These are phyloP conservation scores for Branchellion lobata DNA, from an alignment of 2,888 invertebrate species.

Conservation along the genomic window DNA sequence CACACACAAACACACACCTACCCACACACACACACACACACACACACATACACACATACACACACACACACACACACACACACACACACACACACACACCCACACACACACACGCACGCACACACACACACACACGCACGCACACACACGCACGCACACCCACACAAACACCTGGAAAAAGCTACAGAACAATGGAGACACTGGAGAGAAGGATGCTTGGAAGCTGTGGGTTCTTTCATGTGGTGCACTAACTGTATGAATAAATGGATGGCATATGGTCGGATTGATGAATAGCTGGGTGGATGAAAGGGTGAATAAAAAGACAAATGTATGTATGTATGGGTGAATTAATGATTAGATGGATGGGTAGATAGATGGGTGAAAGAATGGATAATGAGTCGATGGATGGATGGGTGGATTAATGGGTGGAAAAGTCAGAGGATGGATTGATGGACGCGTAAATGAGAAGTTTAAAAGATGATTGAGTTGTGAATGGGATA, in stretches of 20 bases:
- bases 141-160: conserved; percentile 18
- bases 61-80: conserved; percentile 13
- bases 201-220: not conserved
- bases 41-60: no score
- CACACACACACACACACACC: conserved; percentile 1
- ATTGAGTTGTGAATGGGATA: not conserved
- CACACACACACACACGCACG: conserved; percentile 2
- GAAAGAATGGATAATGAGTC: not conserved
- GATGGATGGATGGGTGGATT: not conserved
- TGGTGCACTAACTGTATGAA: not conserved
- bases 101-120: not conserved
- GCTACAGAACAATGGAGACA: conserved; percentile 2
- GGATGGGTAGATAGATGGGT: not conserved
- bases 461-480: not conserved
- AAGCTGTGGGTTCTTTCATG: not conserved
- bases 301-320: not conserved
- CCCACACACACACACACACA: no score
- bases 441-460: not conserved
- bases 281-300: not conserved
- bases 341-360: not conserved
- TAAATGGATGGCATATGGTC: not conserved
- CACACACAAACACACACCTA: no score
- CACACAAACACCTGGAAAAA: conserved; percentile 4
- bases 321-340: not conserved
- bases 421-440: not conserved